Evolutionary conservation across 2,888 invertebrate species (phyloP).

Genomic region (Drosophila anomelani): DNA sequence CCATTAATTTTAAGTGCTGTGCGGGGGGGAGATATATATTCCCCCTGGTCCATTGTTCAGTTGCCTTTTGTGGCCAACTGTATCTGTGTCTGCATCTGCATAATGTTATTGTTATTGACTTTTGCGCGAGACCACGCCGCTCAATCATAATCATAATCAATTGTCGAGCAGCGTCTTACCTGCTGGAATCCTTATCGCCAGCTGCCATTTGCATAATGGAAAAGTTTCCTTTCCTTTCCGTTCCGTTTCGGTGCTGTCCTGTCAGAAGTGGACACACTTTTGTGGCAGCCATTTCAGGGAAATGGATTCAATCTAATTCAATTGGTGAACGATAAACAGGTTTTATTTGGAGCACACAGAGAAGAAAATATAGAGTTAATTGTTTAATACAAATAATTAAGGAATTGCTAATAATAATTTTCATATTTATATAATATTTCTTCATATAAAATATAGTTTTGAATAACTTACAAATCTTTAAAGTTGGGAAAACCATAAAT

Average conservation of each 20-base stretch:
- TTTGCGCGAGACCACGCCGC: conserved; percentile 57
- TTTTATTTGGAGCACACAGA: background rate
- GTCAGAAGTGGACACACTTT: conserved; percentile 36
- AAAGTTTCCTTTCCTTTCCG: conserved; percentile 8
- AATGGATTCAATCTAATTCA: conserved; percentile 16
- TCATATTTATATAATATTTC: too few relatives aligned
- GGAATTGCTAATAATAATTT: background rate
- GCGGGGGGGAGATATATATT: conserved; percentile 18
- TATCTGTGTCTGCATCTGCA: conserved; percentile 55
- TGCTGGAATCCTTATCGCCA: conserved; percentile 62
- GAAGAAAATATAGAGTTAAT: background rate
- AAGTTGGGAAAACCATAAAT: background rate
- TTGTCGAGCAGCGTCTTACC: conserved; percentile 59
- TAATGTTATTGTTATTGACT: conserved; percentile 77
- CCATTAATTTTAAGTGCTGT: conserved; percentile 80
- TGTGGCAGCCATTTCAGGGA: conserved; percentile 16
- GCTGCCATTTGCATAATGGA: conserved; percentile 68
- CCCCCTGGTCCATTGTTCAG: conserved; percentile 48
- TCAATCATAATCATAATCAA: conserved; percentile 81
- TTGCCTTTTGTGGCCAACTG: conserved; percentile 43
- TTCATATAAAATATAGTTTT: too few relatives aligned
- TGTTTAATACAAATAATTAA: background rate
- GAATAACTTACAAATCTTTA: background rate
- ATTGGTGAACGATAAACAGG: conserved; percentile 4
- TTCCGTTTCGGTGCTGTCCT: conserved; percentile 15